Base-by-base conservation (phyloP, 2,797 vertebrate species). In the Sebastes cheni region DNA sequence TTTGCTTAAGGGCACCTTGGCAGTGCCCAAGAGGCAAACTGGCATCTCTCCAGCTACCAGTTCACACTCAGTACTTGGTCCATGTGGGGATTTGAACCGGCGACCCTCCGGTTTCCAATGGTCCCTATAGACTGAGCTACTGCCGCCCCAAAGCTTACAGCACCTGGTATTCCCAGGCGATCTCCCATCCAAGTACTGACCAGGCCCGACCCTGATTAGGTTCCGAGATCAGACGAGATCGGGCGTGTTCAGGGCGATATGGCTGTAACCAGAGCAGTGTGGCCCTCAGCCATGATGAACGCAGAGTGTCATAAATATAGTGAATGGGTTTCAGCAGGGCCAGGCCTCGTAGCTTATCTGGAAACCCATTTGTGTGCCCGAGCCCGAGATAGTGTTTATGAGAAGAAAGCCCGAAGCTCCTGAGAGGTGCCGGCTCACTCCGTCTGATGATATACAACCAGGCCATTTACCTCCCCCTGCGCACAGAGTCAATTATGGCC, bases 101-200 rank as follows among this genome's bases (percentile, higher is more conserved):
- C 39, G 14, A 42, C 39, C 39, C 39, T 42, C 39, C 39, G 39
- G 13, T 42, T 39, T 14, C 39, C 39, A 42, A 42, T 42, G 0
- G 2, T 42, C 39, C 39, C 0, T 42, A 42, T 42, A 6, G 39
- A 42, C 6, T 42, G 39, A 42, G 39, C 39, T 42, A 42, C 39
- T 42, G 39, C 39, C 1, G 14, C 39, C 39, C 39, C 39, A 84
- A 84, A 88, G 79, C 76, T 84, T 88, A 71, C 74, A 82, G 81
- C 85, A 87, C 85, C 88, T 80, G 81, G 32, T 85, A 89, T 87
- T 85, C 82, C 80, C 61, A 83, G 82, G 85, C 42, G 5, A 75
- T 82, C 56, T 82, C 64, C 76, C 71, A 75, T 80, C 70, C 75
- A 87, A 75, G 79, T 85, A 66, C 36, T 66, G 36, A 66, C 64